Evolutionary conservation across 2,113 vertebrate species (phyloP).

Genomic region (Malurus melanocephalus): DNA sequence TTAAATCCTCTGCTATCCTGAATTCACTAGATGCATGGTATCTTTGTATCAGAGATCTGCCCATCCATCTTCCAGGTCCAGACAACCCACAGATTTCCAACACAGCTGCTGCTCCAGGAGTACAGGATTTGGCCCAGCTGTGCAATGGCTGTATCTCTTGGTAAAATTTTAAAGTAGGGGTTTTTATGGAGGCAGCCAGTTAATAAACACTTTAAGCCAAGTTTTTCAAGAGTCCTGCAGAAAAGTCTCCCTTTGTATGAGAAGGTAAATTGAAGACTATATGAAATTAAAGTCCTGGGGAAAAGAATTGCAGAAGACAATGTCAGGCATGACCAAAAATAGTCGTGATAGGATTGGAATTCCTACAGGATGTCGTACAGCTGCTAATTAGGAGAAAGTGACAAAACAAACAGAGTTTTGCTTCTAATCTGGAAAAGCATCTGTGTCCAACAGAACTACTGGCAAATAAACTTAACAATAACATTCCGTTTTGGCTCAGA

Average conservation of each 20-base stretch:
- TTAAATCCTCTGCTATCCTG: background rate
- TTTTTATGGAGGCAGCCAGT: background rate
- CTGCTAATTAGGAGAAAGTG: conserved; percentile 3
- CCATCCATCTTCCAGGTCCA: background rate
- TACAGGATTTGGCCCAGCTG: background rate
- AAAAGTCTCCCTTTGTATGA: background rate
- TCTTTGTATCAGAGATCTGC: background rate
- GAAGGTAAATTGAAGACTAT: background rate
- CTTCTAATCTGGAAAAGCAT: conserved; percentile 24
- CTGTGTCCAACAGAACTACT: background rate
- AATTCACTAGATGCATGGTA: background rate
- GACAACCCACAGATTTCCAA: background rate
- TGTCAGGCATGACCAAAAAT: background rate
- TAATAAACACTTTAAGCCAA: background rate
- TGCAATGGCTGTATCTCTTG: background rate
- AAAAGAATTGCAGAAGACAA: background rate
- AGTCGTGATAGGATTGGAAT: background rate
- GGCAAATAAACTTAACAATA: background rate
- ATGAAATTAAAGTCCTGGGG: background rate
- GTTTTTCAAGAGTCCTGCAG: background rate
- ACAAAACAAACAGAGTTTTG: conserved; percentile 14
- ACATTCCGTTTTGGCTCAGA: background rate
- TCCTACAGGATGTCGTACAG: background rate
- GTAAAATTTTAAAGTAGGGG: background rate
- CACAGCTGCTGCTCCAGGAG: background rate